These are phyloP conservation scores for Antheraea assamensis DNA, from an alignment of 2,888 invertebrate species.

Conservation along the genomic window DNA sequence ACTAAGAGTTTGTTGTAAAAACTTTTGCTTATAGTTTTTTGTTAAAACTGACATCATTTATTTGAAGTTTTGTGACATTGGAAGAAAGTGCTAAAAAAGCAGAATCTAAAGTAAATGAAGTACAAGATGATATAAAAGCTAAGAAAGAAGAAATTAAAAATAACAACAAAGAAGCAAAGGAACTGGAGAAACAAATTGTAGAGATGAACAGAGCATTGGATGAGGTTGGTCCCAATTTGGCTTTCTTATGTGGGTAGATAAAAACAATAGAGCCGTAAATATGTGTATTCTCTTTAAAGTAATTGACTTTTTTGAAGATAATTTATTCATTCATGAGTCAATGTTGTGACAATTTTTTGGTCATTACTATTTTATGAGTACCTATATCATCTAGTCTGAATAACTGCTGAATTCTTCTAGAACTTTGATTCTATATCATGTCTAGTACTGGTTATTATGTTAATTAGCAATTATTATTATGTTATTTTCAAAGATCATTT, in stretches of 20 bases:
- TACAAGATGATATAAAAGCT: constrained; percentile 81
- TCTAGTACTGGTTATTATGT: too few relatives aligned
- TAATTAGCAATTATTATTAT: too few relatives aligned
- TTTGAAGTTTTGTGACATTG: constrained; percentile 71
- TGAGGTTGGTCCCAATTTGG: constrained; percentile 72
- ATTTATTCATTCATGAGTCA: too few relatives aligned
- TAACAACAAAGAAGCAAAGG: constrained; percentile 77
- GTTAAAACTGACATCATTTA: background rate
- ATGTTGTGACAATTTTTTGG: too few relatives aligned
- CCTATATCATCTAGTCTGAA: too few relatives aligned
- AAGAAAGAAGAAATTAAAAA: constrained; percentile 79
- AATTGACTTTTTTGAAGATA: too few relatives aligned
- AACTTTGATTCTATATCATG: too few relatives aligned
- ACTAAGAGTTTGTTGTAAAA: background rate
- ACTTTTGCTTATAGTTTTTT: background rate
- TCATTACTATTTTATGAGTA: too few relatives aligned
- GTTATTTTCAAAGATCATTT: too few relatives aligned
- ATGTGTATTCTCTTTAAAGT: too few relatives aligned
- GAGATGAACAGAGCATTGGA: constrained; percentile 86
- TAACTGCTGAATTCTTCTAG: too few relatives aligned
- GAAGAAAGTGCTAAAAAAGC: constrained; percentile 79
- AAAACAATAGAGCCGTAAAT: too few relatives aligned
- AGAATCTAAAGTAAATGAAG: constrained; percentile 74
- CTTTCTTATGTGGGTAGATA: background rate
- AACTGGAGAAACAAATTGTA: constrained; percentile 81